Evolutionary conservation across 1,140 invertebrate genomes (phyloP).

Genomic region (Oreohelix idahoensis): DNA sequence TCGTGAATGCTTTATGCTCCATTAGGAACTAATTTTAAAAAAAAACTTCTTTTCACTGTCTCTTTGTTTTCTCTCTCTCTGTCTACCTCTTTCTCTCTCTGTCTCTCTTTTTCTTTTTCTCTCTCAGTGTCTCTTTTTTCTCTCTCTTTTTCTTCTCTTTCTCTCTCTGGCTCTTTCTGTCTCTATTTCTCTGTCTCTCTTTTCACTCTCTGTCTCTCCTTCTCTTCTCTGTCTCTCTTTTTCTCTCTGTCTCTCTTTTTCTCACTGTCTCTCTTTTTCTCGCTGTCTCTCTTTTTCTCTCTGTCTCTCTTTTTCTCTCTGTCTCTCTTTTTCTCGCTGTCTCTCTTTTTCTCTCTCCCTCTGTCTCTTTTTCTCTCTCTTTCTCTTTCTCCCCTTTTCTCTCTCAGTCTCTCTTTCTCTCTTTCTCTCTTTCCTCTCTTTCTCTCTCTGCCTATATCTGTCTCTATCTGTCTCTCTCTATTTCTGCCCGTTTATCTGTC

Average conservation of each 20-base stretch:
- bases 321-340: background rate
- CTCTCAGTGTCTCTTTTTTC: background rate
- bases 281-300: too few relatives aligned
- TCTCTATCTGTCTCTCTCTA: background rate
- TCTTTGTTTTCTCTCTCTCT: too few relatives aligned
- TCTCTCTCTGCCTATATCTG: too few relatives aligned
- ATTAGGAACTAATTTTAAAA: too few relatives aligned
- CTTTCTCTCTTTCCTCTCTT: background rate
- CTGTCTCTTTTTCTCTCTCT: conserved; percentile 9
- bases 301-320: too few relatives aligned
- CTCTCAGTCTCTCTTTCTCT: conserved; percentile 4
- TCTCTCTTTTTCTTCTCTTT: background rate
- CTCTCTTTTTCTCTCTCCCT: background rate
- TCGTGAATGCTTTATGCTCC: too few relatives aligned
- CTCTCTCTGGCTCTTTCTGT: background rate
- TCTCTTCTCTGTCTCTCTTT: background rate
- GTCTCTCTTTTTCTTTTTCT: background rate
- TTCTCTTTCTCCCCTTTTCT: background rate
- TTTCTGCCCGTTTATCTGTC: too few relatives aligned
- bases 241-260: background rate
- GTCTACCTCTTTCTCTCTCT: background rate
- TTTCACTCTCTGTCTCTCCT: background rate
- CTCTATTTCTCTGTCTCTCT: background rate
- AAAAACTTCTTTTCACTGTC: too few relatives aligned
- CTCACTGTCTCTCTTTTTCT: background rate